These are phyloP conservation scores for Pteropus alecto DNA, from an alignment of 2,113 vertebrate genomes.

Conservation along the genomic window DNA sequence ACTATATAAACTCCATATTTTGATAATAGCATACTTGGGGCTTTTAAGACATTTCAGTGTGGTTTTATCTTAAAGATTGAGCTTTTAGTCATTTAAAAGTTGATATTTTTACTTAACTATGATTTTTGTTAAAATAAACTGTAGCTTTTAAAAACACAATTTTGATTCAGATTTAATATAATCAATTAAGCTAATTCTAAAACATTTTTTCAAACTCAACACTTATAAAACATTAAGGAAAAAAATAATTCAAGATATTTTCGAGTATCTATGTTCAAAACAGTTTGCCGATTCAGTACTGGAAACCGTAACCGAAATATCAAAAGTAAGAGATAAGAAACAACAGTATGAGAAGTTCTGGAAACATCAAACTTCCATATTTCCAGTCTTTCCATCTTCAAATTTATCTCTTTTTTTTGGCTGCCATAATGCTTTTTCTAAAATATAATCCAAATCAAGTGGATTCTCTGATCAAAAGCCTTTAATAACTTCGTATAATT, in stretches of 20 bases:
- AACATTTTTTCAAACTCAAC: background rate
- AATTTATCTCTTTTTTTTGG: background rate
- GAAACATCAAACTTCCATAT: background rate
- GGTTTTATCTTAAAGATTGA: background rate
- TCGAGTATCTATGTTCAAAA: background rate
- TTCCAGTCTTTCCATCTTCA: background rate
- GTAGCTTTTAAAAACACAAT: background rate
- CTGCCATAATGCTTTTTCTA: background rate
- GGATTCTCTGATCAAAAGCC: background rate
- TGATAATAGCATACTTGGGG: background rate
- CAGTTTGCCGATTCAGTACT: background rate
- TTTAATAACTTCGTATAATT: background rate
- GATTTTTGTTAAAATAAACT: constrained; percentile 8
- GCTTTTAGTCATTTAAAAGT: background rate
- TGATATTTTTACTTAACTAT: background rate
- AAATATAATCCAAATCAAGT: background rate
- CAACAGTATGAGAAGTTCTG: background rate
- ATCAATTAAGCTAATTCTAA: background rate
- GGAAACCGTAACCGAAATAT: background rate
- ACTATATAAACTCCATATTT: background rate
- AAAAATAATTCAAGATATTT: background rate
- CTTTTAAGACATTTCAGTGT: constrained; percentile 2
- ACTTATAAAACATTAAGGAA: background rate
- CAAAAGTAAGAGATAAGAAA: background rate
- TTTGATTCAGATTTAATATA: constrained; percentile 43